Evolutionary conservation across 2,113 vertebrate genomes (phyloP).

Genomic region (Phylloscopus trochiloides): DNA sequence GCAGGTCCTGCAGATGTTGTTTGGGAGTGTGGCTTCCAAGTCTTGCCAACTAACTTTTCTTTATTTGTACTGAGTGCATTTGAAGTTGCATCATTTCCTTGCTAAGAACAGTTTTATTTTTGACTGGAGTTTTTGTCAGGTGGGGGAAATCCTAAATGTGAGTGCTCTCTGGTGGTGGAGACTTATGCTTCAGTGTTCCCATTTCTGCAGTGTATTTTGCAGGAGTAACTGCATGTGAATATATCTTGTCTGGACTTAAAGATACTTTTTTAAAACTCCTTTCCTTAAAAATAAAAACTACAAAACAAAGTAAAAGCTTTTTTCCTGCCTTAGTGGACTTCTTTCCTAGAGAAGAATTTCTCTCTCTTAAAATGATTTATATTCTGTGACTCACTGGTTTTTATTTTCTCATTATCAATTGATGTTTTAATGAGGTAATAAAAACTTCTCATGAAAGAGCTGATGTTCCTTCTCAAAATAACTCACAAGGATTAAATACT

Average conservation of each 20-base stretch:
- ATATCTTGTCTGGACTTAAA: not conserved
- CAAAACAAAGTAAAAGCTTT: not conserved
- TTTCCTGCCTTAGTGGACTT: not conserved
- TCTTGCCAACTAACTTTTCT: slow-evolving; percentile 50
- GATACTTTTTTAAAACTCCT: not conserved
- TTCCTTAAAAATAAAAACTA: not conserved
- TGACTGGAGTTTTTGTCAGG: slow-evolving; percentile 57
- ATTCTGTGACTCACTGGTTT: not conserved
- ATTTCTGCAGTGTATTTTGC: not conserved
- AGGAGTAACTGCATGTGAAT: not conserved
- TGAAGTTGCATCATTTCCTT: slow-evolving; percentile 74
- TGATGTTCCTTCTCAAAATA: not conserved
- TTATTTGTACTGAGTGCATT: slow-evolving; percentile 53
- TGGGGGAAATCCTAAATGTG: slow-evolving; percentile 47
- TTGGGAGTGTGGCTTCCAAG: slow-evolving; percentile 41
- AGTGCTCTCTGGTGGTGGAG: slow-evolving; percentile 58
- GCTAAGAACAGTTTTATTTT: slow-evolving; percentile 56
- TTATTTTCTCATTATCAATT: not conserved
- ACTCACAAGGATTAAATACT: not conserved
- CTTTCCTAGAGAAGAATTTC: not conserved
- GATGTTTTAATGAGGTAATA: not conserved
- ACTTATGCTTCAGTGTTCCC: not conserved
- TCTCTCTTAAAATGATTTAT: not conserved
- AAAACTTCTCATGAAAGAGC: not conserved
- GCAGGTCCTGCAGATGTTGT: slow-evolving; percentile 70